Conservation (phyloP, 1,140 invertebrate genomes). For the Procambarus virginalis region DNA sequence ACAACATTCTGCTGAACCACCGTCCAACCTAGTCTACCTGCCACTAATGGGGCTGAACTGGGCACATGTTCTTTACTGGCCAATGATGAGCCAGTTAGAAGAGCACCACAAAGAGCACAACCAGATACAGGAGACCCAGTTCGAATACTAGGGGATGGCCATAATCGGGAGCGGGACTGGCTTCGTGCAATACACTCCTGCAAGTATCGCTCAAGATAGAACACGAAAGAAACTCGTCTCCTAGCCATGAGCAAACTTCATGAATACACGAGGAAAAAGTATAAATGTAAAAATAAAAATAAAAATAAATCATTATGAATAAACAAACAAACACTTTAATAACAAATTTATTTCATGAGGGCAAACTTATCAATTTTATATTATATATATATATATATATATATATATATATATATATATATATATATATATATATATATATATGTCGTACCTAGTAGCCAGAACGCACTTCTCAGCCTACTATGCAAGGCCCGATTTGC, state of each 20-base stretch:
- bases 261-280: neutral
- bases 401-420: too few species aligned
- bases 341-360: too few species aligned
- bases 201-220: constrained; percentile 39
- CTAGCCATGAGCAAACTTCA: neutral
- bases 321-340: too few species aligned
- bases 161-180: constrained; percentile 46
- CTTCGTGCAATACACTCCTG: constrained; percentile 57
- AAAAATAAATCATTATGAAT: too few species aligned
- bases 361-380: too few species aligned
- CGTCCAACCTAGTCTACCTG: constrained; percentile 44
- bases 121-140: constrained; percentile 49
- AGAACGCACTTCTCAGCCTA: too few species aligned
- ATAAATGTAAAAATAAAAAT: neutral
- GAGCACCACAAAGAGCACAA: constrained; percentile 50
- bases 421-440: too few species aligned
- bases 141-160: constrained; percentile 46
- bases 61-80: constrained; percentile 43
- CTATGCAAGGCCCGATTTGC: too few species aligned
- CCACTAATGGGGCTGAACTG: constrained; percentile 49
- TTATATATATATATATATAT: too few species aligned
- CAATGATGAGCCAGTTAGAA: constrained; percentile 35
- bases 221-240: neutral
- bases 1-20: neutral
- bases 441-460: too few species aligned